Conservation (phyloP, 1,140 invertebrate species). For the Mamestra configurata region DNA sequence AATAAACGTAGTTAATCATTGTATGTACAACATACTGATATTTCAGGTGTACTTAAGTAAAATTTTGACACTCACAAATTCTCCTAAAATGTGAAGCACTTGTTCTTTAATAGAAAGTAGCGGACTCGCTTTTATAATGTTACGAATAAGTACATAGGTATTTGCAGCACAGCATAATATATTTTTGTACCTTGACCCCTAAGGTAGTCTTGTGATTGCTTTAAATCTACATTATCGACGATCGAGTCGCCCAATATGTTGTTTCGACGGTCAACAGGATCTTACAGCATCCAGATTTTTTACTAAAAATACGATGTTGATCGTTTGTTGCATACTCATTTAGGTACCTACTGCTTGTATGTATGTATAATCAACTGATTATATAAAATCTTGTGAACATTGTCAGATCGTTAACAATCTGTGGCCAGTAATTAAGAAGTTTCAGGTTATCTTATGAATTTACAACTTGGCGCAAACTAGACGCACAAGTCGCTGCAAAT, state of each 20-base stretch:
- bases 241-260: too few relatives aligned
- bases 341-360: too few relatives aligned
- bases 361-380: too few relatives aligned
- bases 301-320: too few relatives aligned
- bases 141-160: background rate
- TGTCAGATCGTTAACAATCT: too few relatives aligned
- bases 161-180: background rate
- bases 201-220: background rate
- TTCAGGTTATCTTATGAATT: background rate
- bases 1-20: background rate
- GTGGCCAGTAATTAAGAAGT: background rate
- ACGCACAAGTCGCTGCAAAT: too few relatives aligned
- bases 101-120: slow-evolving; percentile 34
- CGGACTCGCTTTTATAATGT: slow-evolving; percentile 12
- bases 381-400: too few relatives aligned
- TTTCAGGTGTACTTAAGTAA: slow-evolving; percentile 27
- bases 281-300: too few relatives aligned
- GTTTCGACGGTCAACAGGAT: too few relatives aligned
- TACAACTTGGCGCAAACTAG: background rate
- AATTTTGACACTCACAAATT: slow-evolving; percentile 43
- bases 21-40: background rate
- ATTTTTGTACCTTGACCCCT: background rate
- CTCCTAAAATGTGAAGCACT: slow-evolving; percentile 27
- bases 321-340: too few relatives aligned
- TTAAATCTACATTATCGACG: too few relatives aligned